Base-by-base conservation (phyloP, 2,888 invertebrate species). In the Meliscaeva auricollis region DNA sequence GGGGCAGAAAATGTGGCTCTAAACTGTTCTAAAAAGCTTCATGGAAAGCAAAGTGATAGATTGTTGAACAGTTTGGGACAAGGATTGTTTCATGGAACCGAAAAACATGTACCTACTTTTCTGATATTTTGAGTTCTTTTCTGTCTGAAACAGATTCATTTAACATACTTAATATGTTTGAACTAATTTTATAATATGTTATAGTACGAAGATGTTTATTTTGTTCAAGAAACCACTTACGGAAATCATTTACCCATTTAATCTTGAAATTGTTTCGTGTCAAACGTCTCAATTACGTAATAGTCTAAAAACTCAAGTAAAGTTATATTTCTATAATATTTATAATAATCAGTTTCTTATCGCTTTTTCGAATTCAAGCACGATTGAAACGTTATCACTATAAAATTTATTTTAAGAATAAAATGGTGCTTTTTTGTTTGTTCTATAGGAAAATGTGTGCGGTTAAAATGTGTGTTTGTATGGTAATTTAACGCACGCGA, bases 381-480 rank as follows among this genome's bases (percentile, higher is more conserved):
- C 32, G 56, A 15, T 30, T 32, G 54, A 32, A 32, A 30, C 8
- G 8, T 52, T 52, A n/a, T 26, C 26, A 52, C n/a, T 32, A 5
- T 35, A 38, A 50, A 50, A 60, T 62, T 50, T 74, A 74, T 79
- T 74, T 74, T 74, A 58, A 74, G 64, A 79, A 60, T 6, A 8
- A 38, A 38, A 22, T 32, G 17, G 17, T 46, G 3, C 17, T 15
- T 46, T 50, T 30, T 52, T 11, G 11, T 30, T 15, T 38, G 9
- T 38, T 38, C 11, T 35, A 52, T 52, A 22, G n/a, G 20, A 20
- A 22, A 38, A 68, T n/a, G 52, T 52, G 32, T 35, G 20, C 4
- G 56, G 6, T 38, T 6, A 6, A 56, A 35, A 35, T 6, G 3
- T 11, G n/a, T 56, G 6, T 20, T 5, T 3, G 35, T 35, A 9